Conservation (phyloP, 2,113 vertebrate species). For the Chamaea fasciata region DNA sequence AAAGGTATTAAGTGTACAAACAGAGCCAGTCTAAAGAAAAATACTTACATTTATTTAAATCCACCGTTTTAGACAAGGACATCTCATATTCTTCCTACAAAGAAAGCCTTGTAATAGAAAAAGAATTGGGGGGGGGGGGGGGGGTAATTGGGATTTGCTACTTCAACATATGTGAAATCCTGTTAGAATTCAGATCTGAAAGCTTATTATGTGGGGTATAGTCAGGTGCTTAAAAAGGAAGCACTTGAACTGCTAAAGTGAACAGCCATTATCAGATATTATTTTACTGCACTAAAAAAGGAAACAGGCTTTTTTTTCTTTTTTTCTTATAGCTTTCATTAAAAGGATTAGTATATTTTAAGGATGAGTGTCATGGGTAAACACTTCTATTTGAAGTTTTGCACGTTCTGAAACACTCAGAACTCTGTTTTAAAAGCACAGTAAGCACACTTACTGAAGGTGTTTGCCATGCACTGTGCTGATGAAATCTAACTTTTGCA, state of each 20-base stretch:
- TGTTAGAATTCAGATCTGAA: not conserved
- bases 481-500: not conserved
- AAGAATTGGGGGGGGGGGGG: not conserved
- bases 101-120: not conserved
- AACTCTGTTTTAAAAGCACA: not conserved
- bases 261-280: not conserved
- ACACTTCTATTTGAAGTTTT: not conserved
- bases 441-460: not conserved
- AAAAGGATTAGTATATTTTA: not conserved
- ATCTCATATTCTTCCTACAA: not conserved
- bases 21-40: not conserved
- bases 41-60: not conserved
- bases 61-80: not conserved
- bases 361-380: not conserved
- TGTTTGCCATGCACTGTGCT: not conserved
- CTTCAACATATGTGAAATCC: not conserved
- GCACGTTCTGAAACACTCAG: not conserved
- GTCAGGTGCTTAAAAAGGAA: not conserved
- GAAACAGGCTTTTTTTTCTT: not conserved
- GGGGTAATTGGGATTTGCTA: not conserved
- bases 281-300: not conserved
- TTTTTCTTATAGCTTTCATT: not conserved
- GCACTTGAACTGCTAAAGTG: not conserved
- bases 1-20: not conserved
- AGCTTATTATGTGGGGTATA: not conserved